Percentiles rank a stretch among this genome's conserved stretches.
Evolutionary conservation across 2,113 vertebrate species (phyloP).

Genomic region (Psephotus haematonotus): DNA sequence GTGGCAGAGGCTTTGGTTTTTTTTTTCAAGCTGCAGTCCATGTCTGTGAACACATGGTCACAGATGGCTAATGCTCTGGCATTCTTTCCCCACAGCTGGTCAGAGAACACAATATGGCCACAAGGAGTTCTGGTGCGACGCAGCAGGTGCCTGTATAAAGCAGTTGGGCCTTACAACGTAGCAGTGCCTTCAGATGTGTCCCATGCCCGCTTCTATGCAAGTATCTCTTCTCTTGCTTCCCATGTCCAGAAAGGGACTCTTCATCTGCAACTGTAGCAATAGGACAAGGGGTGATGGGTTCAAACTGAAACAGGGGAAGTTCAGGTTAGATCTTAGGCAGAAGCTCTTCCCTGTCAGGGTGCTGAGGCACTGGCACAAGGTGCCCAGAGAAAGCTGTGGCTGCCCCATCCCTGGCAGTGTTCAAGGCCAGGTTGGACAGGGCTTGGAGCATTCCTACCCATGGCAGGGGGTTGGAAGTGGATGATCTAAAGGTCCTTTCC

Average conservation of each 20-base stretch:
- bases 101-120: constrained; percentile 95
- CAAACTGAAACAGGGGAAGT: neutral
- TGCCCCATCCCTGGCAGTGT: neutral
- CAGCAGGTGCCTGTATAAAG: constrained; percentile 94
- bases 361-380: neutral
- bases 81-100: constrained; percentile 84
- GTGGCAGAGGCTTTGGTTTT: neutral
- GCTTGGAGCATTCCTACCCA: neutral
- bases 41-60: fast-evolving
- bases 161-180: constrained; percentile 94
- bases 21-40: neutral
- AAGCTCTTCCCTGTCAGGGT: neutral
- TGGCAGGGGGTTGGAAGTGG: neutral
- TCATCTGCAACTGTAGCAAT: neutral
- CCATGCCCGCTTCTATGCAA: constrained; percentile 97
- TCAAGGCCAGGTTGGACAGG: neutral
- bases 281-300: neutral
- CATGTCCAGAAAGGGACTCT: neutral
- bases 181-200: constrained; percentile 97
- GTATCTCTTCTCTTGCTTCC: constrained; percentile 66
- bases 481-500: neutral
- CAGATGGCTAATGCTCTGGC: constrained; percentile 5
- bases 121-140: constrained; percentile 97
- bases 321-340: neutral
- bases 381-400: neutral